phyloP scores from a whole-genome alignment of 2,888 invertebrate species.

The Stenichneumon culpator region DNA sequence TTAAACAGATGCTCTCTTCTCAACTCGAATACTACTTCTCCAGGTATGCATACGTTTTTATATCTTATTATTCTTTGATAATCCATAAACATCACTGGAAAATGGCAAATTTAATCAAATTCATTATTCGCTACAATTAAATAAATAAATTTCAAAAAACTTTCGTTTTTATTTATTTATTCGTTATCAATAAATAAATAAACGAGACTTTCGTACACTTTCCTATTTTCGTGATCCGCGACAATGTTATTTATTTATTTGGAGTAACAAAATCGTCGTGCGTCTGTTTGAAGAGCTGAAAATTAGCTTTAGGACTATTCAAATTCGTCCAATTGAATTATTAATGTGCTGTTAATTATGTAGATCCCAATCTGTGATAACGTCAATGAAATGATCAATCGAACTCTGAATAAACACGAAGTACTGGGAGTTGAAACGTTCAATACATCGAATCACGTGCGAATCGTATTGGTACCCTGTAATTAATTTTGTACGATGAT shows the following conservation, averaged over 20 bases:
- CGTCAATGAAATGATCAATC: neutral
- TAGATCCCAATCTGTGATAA: neutral
- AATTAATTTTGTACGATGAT: neutral
- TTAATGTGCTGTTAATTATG: neutral
- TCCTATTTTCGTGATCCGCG: no score
- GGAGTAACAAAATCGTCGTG: no score
- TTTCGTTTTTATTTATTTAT: neutral
- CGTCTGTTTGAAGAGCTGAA: neutral
- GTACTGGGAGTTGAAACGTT: neutral
- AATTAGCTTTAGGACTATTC: neutral
- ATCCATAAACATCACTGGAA: neutral
- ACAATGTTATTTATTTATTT: no score
- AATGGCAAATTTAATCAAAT: neutral
- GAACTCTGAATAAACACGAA: neutral
- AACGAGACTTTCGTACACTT: no score
- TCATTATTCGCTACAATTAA: neutral
- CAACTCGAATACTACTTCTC: conserved; percentile 97
- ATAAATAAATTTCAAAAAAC: neutral
- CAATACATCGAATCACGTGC: neutral
- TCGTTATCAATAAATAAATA: no score
- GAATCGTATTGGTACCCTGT: neutral
- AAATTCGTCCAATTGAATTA: neutral
- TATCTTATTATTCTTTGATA: conserved; percentile 79
- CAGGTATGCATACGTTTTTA: conserved; percentile 86
- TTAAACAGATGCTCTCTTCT: conserved; percentile 92